Base-by-base conservation (phyloP, 2,113 vertebrate species). In the Plotosus lineatus region DNA sequence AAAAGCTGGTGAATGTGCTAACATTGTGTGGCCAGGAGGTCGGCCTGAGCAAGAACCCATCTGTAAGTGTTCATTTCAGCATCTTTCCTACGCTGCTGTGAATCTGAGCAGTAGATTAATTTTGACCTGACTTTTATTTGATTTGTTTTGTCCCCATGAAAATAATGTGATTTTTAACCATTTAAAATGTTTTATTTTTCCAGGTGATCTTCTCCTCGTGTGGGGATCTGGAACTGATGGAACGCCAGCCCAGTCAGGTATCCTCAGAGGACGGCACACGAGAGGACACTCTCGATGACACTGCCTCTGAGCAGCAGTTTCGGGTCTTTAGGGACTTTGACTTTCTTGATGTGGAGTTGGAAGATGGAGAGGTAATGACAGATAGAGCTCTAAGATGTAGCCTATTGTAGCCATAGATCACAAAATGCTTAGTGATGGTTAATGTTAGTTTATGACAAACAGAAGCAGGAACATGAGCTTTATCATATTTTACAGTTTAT, bases 171-270 rank as follows among this genome's bases (percentile, higher is more conserved):
- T 55, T 53, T 55, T 53, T 3, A 40, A 17, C 4, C 23, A 46
- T 17, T 31, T 60, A 2, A 26, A 60, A 9, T 26, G 3, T 33
- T 51, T 56, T 8, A 63, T 0, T 82, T 38, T 51, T 0, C 8
- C 89, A 99, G 98, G 98, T 99, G 78, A 98, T 99, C 91, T 99
- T 99, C 90, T 99, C 98, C 17, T 99, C 98, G 15, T 98, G 97
- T 82, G 98, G 98, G 19, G 98, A 99, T 88, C 86, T 98, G 94
- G 98, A 99, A 81, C 93, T 99, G 90, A 97, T 97, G 87, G 98
- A 99, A 90, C 95, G 98, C 79, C 95, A 98, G 85, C 94, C 95
- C 0, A 98, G 97, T 56, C 91, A 97, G 66, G 98, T 99, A 75
- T 96, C 97, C 0, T 98, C 97, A 0, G 98, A 99, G 90, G 98